Evolutionary conservation across 2,113 vertebrate species (phyloP).

Genomic region (cat (Felis catus)): F.catus_Fca126_mat1.0 CM031412.1:105012501-105013000

Average conservation of each 20-base stretch:
- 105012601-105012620: neutral
- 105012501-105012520: neutral
- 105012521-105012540: neutral
- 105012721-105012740: neutral
- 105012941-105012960: neutral
- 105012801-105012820: neutral
- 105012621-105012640: neutral
- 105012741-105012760: neutral
- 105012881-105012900: neutral
- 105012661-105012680: neutral
- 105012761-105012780: neutral
- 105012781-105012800: neutral
- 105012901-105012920: neutral
- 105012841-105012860: neutral
- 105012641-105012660: neutral
- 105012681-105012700: neutral
- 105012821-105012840: neutral
- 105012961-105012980: neutral
- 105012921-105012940: neutral
- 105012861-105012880: neutral
- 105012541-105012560: neutral
- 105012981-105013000: neutral
- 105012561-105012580: neutral
- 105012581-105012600: neutral
- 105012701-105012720: neutral